Evolutionary conservation across 1,140 invertebrate species (phyloP).

Genomic region (Bicyclus anynana): DNA sequence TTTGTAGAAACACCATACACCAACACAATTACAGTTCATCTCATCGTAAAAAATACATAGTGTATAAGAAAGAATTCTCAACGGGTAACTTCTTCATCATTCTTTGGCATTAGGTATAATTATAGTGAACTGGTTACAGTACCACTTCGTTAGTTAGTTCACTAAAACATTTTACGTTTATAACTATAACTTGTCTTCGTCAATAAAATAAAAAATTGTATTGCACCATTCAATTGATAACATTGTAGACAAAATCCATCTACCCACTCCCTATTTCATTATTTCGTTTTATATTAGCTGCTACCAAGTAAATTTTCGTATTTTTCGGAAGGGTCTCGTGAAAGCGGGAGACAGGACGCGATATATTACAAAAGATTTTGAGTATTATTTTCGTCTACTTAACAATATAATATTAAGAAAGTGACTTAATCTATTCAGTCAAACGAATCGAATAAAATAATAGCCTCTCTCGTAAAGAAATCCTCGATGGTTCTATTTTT

Average conservation of each 20-base stretch:
- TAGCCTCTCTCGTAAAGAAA: constrained; percentile 68
- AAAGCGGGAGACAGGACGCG: constrained; percentile 28
- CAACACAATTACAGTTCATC: too few species aligned
- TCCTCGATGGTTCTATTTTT: too few species aligned
- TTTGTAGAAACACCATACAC: too few species aligned
- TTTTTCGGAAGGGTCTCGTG: constrained; percentile 17
- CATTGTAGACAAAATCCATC: constrained; percentile 37
- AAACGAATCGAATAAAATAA: constrained; percentile 72
- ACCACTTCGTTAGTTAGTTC: too few species aligned
- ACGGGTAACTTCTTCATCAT: constrained; percentile 42
- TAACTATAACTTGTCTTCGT: constrained; percentile 26
- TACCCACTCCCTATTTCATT: constrained; percentile 16
- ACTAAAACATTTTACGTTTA: constrained; percentile 41
- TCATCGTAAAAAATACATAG: too few species aligned
- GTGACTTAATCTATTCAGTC: constrained; percentile 75
- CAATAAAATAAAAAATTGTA: constrained; percentile 42
- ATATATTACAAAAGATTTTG: constrained; percentile 39
- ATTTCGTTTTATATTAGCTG: constrained; percentile 6
- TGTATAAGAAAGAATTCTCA: too few species aligned
- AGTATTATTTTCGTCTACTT: constrained; percentile 56
- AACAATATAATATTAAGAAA: constrained; percentile 44
- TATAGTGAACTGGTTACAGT: constrained; percentile 67
- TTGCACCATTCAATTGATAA: constrained; percentile 50
- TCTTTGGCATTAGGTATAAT: constrained; percentile 76
- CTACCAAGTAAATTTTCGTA: constrained; percentile 6